These are phyloP conservation scores for Steatocranus sp. DNA, from an alignment of 2,797 vertebrate species.

Conservation along the genomic window DNA sequence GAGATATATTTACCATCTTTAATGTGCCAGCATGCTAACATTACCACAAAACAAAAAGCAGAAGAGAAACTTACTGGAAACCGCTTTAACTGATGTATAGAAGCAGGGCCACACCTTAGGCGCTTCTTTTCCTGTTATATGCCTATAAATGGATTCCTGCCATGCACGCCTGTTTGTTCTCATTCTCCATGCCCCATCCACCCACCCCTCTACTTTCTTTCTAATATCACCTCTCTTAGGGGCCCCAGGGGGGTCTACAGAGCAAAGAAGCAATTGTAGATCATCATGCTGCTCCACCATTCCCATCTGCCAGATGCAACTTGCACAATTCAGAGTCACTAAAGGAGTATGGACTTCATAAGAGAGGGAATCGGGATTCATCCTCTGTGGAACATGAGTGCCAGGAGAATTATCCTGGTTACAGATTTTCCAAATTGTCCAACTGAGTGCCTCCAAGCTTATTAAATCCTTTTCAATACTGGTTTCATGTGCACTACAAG, in stretches of 20 bases:
- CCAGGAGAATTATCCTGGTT: neutral
- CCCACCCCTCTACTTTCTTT: neutral
- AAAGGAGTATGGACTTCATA: neutral
- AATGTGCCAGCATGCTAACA: neutral
- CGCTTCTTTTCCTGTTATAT: neutral
- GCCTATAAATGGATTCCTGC: neutral
- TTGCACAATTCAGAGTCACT: neutral
- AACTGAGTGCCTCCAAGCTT: neutral
- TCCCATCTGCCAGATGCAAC: neutral
- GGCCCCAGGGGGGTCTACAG: accelerated
- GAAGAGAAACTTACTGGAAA: neutral
- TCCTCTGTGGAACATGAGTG: neutral
- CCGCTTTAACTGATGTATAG: neutral
- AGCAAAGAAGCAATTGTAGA: neutral
- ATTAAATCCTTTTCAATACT: neutral
- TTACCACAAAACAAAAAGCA: neutral
- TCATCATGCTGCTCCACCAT: neutral
- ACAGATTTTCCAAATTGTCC: neutral
- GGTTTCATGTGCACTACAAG: neutral
- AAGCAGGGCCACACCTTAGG: neutral
- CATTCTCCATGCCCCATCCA: neutral
- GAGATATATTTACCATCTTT: neutral
- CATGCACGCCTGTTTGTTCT: neutral
- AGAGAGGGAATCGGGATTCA: neutral
- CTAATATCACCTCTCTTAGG: neutral